A percentile compares a stretch with the other conserved stretches of the same genome.
These are phyloP conservation scores for Drosophila lacteicornis DNA, from an alignment of 1,140 invertebrate genomes.

Conservation along the genomic window DNA sequence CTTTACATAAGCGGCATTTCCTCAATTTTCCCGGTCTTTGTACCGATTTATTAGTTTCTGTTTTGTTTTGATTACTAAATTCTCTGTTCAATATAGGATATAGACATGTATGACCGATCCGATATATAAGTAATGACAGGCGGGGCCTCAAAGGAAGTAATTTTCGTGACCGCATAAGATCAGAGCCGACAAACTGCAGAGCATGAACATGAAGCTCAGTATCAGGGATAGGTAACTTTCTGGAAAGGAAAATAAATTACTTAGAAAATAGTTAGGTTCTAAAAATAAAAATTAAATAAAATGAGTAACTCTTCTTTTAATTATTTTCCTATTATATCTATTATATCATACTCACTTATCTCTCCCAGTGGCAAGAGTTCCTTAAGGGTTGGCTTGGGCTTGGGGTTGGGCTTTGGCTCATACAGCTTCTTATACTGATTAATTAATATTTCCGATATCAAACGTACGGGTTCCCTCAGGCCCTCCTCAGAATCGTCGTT, in stretches of 20 bases:
- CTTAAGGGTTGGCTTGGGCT: neutral
- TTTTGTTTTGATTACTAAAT: constrained; percentile 56
- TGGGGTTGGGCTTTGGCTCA: neutral
- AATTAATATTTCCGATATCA: constrained; percentile 16
- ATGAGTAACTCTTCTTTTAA: no score
- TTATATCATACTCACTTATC: neutral
- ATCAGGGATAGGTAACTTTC: neutral
- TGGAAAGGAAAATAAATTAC: neutral
- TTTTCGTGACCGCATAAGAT: neutral
- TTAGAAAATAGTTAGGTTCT: no score
- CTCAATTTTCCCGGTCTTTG: constrained; percentile 72
- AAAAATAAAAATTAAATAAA: no score
- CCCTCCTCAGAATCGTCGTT: neutral
- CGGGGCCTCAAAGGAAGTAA: neutral
- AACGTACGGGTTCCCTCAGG: neutral
- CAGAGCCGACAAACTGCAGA: neutral
- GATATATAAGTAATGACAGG: constrained; percentile 1
- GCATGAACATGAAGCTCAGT: neutral
- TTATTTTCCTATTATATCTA: no score
- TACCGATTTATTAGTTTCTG: constrained; percentile 39
- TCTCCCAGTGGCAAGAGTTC: neutral
- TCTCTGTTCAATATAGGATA: constrained; percentile 16
- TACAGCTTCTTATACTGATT: constrained; percentile 1
- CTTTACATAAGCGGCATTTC: constrained; percentile 81
- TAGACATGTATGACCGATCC: neutral